Evolutionary conservation across 1,140 invertebrate genomes (phyloP), one percentile per base, ranked within the genome.

Genomic region (Trinorchestia longiramus): DNA sequence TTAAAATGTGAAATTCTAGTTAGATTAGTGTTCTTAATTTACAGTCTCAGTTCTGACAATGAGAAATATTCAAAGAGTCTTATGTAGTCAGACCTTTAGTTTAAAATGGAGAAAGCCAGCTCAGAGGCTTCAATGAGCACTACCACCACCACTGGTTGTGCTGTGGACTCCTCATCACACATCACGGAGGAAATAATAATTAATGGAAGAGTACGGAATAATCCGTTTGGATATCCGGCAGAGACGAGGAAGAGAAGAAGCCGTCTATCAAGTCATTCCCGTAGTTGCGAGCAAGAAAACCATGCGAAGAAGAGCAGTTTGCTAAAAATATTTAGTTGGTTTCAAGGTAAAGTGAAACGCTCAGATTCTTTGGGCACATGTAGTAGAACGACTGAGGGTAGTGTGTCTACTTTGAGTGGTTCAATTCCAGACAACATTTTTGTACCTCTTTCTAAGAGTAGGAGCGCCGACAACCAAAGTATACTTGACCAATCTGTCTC

Each of bases 361-460:
- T 45, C 92, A 94, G 92, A 94, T 94, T 94, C 88, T 4, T 41
- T 90, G 88, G 88, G 88, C 28, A 90, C 92, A 0, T 94, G 43
- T n/a, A 94, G 92, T 40, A 94, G 44, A 47, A 47, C 44, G 19
- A 45, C 92, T 36, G 43, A 43, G 36, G 92, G 43, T 3, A 94
- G 92, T 43, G 43, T 43, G 43, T 94, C 92, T 0, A 94, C 43
- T 47, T 45, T 94, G 41, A 94, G 92, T 44, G 92, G 44, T 45
- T 94, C 92, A 36, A 45, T 47, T 47, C 43, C 43, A 94, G 92
- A 47, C 43, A 44, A 44, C 43, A 47, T 44, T 47, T 94, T 94
- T 47, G 92, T 47, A 15, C 92, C 92, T 43, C 92, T 94, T 45
- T 94, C 43, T 45, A 94, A 47, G 40, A 94, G 92, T 45, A 94